These are phyloP conservation scores for Andricus curvator DNA, from an alignment of 2,888 invertebrate genomes.

Conservation along the genomic window DNA sequence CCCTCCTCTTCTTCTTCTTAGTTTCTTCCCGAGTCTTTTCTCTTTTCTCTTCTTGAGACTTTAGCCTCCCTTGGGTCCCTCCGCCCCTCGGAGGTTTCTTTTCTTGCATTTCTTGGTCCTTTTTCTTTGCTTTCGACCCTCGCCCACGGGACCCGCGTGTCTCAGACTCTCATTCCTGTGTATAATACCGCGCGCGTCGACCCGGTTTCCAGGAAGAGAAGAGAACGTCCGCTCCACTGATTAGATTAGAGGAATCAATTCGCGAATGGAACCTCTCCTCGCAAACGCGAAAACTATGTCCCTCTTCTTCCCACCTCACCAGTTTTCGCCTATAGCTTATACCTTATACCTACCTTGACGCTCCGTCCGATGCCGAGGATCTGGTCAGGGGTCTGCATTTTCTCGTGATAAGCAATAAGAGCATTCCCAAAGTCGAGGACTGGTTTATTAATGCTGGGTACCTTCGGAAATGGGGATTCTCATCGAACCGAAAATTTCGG, in stretches of 20 bases:
- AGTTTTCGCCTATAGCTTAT: conserved; percentile 12
- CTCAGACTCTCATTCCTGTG: conserved; percentile 51
- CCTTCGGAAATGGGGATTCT: background rate
- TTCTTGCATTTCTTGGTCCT: conserved; percentile 43
- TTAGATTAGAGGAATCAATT: conserved; percentile 58
- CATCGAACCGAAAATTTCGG: background rate
- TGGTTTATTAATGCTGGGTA: background rate
- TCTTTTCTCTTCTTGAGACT: conserved; percentile 53
- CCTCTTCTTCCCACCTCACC: conserved; percentile 4
- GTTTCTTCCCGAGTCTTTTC: conserved; percentile 20
- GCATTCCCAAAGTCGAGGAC: conserved; percentile 13
- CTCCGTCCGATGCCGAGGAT: background rate
- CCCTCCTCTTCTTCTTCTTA: conserved; percentile 37
- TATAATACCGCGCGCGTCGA: conserved; percentile 56
- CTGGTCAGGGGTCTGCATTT: background rate
- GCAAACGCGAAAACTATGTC: conserved; percentile 35
- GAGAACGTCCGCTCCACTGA: conserved; percentile 51
- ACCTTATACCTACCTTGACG: conserved; percentile 2
- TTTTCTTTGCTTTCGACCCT: conserved; percentile 55
- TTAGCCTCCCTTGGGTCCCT: conserved; percentile 53
- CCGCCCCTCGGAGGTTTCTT: conserved; percentile 46
- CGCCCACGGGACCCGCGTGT: conserved; percentile 57
- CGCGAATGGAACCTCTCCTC: conserved; percentile 49
- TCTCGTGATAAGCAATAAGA: conserved; percentile 31
- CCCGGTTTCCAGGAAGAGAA: conserved; percentile 73